A percentile compares a stretch with the other conserved stretches of the same genome.
Conservation (phyloP, 2,888 invertebrate species). For the Tenodera sinensis region DNA sequence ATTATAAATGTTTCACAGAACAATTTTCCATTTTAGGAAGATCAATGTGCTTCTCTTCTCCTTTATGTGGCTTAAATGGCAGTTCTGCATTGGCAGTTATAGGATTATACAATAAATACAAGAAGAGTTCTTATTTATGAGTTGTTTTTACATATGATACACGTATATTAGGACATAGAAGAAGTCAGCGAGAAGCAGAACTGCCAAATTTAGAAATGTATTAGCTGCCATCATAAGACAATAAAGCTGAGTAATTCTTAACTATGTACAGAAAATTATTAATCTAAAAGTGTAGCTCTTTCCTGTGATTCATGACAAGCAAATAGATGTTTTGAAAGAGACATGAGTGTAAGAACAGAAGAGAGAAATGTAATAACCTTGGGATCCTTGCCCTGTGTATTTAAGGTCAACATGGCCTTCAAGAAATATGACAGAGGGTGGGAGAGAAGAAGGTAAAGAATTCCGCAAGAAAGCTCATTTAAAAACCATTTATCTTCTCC, state of each 20-base stretch:
- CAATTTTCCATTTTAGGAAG: neutral
- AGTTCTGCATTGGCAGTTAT: neutral
- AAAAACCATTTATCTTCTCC: neutral
- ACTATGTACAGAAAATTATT: neutral
- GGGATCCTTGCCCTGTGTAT: neutral
- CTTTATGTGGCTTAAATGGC: neutral
- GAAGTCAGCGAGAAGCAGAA: neutral
- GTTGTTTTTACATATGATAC: neutral
- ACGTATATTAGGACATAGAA: neutral
- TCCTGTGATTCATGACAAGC: neutral
- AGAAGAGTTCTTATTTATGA: neutral
- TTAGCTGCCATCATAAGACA: constrained; percentile 14
- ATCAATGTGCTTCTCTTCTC: neutral
- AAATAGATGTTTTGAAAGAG: neutral
- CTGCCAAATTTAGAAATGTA: neutral
- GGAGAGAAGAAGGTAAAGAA: neutral
- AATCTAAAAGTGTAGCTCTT: neutral
- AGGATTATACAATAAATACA: neutral
- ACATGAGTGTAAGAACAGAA: neutral
- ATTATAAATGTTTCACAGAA: neutral
- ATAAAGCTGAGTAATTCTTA: neutral
- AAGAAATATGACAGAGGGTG: neutral
- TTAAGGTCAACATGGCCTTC: neutral
- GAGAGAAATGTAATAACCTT: neutral
- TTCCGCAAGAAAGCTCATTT: neutral